Evolutionary conservation across 2,797 vertebrate genomes (phyloP).

Genomic region (Loriculus beryllinus): DNA sequence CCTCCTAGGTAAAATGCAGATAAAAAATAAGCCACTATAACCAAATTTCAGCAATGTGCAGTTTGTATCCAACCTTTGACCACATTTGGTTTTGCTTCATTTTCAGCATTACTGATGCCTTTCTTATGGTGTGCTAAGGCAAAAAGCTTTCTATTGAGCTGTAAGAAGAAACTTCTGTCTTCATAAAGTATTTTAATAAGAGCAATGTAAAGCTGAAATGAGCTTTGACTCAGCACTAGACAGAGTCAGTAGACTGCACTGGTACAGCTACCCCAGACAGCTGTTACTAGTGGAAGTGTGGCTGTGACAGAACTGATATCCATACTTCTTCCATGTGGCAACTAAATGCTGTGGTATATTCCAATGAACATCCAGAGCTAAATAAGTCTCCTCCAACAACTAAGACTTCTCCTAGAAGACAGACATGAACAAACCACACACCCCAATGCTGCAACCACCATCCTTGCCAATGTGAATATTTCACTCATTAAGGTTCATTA

Average conservation of each 20-base stretch:
- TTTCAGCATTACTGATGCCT: not conserved
- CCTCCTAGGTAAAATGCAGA: not conserved
- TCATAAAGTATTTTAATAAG: not conserved
- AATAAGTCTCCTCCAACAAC: not conserved
- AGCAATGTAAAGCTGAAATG: not conserved
- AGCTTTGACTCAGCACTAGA: not conserved
- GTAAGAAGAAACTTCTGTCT: not conserved
- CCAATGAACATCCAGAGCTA: not conserved
- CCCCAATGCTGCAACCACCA: not conserved
- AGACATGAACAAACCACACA: not conserved
- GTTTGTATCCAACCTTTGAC: not conserved
- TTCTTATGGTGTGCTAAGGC: not conserved
- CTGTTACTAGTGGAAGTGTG: accelerated
- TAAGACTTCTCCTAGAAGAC: not conserved
- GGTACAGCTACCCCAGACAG: not conserved
- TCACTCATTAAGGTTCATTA: not conserved
- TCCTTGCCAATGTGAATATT: not conserved
- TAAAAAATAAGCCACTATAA: not conserved
- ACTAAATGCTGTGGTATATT: not conserved
- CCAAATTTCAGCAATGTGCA: not conserved
- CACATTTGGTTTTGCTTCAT: not conserved
- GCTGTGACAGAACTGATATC: not conserved
- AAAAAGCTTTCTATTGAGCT: not conserved
- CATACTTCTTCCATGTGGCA: not conserved
- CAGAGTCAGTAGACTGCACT: not conserved